Evolutionary conservation across 2,888 invertebrate species (phyloP), one percentile per base, ranked within the genome.

Genomic region (Plebejus argus): DNA sequence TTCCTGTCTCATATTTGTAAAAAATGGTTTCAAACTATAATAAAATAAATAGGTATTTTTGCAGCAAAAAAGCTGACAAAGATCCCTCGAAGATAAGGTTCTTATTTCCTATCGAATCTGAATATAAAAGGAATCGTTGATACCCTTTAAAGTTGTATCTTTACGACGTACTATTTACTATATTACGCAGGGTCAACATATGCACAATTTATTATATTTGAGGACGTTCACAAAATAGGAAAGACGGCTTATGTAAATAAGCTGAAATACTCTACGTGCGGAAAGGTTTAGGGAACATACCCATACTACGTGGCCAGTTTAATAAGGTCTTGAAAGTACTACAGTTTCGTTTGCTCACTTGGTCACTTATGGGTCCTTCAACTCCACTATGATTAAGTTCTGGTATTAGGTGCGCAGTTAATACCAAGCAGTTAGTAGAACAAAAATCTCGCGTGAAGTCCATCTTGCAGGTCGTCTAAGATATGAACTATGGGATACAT

Each of bases 211-310:
- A 49, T 28, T 20, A 74, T 74, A 74, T 74, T 53, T 49, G 74
- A 28, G 74, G 74, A 74, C 74, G 49, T 49, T 53, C 28, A 49
- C 49, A 53, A 53, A 74, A 74, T 74, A 53, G 49, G 74, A 28
- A 74, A 78, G 78, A 70, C 77, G 71, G 76, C 74, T 77, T 75
- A 77, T 79, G 76, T 76, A 78, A 79, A 78, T 76, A 72, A 56
- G 78, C 79, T 77, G 76, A 77, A 76, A 77, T 79, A 79, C 80
- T 75, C 78, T 79, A 75, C 76, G 66, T 77, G 78, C 66, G 78
- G 70, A 79, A 77, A 79, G 79, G 81, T 79, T 78, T 76, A 58
- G 58, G 58, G n/a, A n/a, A n/a, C 58, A 58, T 58, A 45, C 45
- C 15, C 58, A 58, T 2, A 20, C 58, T 20, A 18, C 53, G 18